phyloP scores from a whole-genome alignment of 1,140 invertebrate species.

The Sitobion miscanthi region DNA sequence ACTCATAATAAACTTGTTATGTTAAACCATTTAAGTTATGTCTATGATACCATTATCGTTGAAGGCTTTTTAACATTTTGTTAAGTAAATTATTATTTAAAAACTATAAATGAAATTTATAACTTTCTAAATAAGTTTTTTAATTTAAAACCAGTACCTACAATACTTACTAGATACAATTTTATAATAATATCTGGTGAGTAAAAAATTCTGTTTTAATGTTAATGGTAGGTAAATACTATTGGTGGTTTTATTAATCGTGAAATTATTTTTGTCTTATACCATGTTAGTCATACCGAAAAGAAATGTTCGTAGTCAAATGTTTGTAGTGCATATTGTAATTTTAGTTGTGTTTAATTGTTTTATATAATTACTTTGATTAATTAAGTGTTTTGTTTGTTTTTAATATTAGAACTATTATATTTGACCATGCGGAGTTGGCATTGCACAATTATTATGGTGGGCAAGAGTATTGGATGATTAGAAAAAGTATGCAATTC shows the following conservation, averaged over 20 bases:
- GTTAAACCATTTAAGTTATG: background rate
- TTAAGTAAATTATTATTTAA: background rate
- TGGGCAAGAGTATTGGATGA: constrained; percentile 81
- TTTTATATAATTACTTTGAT: background rate
- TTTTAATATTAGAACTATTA: constrained; percentile 68
- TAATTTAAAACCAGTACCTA: background rate
- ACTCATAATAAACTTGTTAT: too few relatives aligned
- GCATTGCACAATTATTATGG: constrained; percentile 88
- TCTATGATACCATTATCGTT: background rate
- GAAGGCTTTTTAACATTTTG: background rate
- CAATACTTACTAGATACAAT: background rate
- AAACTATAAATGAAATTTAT: background rate
- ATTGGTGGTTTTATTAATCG: background rate
- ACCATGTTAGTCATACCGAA: background rate
- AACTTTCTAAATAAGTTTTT: background rate
- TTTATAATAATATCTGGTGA: background rate
- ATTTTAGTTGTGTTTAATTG: background rate
- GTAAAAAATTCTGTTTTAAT: background rate
- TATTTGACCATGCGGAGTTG: constrained; percentile 88
- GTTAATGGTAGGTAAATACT: background rate
- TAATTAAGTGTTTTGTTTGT: background rate
- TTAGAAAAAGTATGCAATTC: constrained; percentile 91
- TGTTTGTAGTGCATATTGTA: background rate
- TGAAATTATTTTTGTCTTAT: background rate
- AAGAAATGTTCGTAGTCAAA: background rate